Conservation (phyloP, 2,113 vertebrate genomes). For the Tetraodon nigroviridis region DNA sequence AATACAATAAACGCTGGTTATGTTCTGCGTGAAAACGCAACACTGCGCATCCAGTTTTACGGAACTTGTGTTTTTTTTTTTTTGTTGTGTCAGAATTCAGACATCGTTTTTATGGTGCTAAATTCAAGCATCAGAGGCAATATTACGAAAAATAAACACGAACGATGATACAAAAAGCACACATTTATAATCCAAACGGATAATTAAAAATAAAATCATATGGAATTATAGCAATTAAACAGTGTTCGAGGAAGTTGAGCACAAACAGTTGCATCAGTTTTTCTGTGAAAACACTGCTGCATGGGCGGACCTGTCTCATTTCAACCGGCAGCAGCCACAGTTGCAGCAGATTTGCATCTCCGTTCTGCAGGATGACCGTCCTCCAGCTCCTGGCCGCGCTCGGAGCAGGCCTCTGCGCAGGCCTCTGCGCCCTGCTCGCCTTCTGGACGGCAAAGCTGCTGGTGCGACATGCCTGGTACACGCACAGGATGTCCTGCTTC, state of each 20-base stretch:
- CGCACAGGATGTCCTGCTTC: constrained; percentile 73
- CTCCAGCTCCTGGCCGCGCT: constrained; percentile 24
- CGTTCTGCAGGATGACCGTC: constrained; percentile 1
- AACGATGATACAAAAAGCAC: neutral
- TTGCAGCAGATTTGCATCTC: neutral
- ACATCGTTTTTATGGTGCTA: no score
- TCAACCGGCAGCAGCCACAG: no score
- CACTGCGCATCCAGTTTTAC: neutral
- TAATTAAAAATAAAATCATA: no score
- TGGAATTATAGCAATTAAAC: no score
- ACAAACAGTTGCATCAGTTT: no score
- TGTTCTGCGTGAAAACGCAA: neutral
- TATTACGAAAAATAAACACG: neutral
- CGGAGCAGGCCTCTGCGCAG: no score
- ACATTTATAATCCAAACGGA: no score
- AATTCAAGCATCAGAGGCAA: no score
- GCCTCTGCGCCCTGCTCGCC: constrained; percentile 15
- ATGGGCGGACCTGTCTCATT: no score
- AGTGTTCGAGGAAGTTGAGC: no score
- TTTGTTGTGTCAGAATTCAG: no score
- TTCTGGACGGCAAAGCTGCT: constrained; percentile 41
- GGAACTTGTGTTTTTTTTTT: neutral
- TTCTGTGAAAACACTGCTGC: no score
- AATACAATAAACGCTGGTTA: neutral
- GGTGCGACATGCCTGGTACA: constrained; percentile 56